These are phyloP conservation scores for Bombus waltoni DNA, from an alignment of 1,140 invertebrate genomes.

Conservation along the genomic window DNA sequence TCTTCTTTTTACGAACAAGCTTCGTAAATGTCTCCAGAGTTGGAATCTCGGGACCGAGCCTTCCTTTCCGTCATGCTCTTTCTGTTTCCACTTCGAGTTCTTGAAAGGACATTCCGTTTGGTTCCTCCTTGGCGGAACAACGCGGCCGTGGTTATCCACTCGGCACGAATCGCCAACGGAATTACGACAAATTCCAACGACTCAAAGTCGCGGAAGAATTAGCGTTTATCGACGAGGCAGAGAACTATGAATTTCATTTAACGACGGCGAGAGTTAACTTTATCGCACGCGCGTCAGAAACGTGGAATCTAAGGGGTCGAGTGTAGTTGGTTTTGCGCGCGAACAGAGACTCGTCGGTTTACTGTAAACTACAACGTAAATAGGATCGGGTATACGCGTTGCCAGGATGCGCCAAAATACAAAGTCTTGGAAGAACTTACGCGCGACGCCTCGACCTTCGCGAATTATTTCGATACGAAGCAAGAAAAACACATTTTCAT, in stretches of 20 bases:
- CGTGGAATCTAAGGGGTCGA: background rate
- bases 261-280: background rate
- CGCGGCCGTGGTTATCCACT: no score
- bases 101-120: background rate
- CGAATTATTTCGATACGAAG: no score
- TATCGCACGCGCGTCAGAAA: background rate
- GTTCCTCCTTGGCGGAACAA: no score
- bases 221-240: background rate
- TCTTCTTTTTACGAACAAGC: background rate
- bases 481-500: no score
- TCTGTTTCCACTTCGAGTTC: background rate
- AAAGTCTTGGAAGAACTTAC: no score
- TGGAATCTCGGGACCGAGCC: background rate
- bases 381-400: no score
- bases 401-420: no score
- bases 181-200: background rate
- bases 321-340: no score
- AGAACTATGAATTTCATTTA: constrained; percentile 1
- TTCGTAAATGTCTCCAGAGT: background rate
- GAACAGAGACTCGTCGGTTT: no score
- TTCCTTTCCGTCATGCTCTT: background rate
- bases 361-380: no score
- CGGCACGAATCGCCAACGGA: background rate
- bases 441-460: no score
- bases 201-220: constrained; percentile 10